phyloP scores from a whole-genome alignment of 2,113 vertebrate genomes.

The Anser cygnoides region DNA sequence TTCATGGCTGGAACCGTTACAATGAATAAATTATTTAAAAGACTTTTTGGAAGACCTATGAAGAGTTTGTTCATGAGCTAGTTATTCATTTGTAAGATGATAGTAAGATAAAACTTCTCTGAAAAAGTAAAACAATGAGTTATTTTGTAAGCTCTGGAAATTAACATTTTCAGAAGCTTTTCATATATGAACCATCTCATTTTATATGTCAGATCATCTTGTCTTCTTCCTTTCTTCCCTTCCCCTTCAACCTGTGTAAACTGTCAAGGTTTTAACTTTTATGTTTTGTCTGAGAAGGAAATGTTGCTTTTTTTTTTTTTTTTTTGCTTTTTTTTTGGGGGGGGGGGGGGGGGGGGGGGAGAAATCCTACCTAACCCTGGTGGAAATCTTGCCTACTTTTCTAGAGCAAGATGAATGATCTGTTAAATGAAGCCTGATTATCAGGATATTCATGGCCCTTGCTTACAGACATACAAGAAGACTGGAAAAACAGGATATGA shows the following conservation, averaged over 20 bases:
- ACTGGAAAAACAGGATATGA: not conserved
- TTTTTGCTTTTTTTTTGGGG: too few species aligned
- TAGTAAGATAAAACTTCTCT: not conserved
- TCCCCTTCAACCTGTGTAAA: not conserved
- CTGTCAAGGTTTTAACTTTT: not conserved
- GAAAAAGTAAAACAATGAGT: not conserved
- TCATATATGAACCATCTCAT: accelerated
- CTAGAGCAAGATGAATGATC: not conserved
- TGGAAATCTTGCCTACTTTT: not conserved
- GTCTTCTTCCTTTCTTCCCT: not conserved
- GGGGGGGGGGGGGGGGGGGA: too few species aligned
- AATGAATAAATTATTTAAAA: not conserved
- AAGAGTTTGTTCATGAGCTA: not conserved
- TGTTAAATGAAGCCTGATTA: not conserved
- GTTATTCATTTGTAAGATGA: not conserved
- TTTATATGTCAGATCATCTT: not conserved
- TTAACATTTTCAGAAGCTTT: not conserved
- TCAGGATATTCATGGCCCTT: not conserved
- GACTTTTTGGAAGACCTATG: not conserved
- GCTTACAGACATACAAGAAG: not conserved
- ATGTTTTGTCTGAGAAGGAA: not conserved
- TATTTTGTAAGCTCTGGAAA: not conserved
- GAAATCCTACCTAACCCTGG: not conserved
- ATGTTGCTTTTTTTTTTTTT: not conserved
- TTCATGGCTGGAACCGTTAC: not conserved